Percentiles rank a stretch among this genome's conserved stretches.
These are phyloP conservation scores for Nestor notabilis DNA, from an alignment of 2,113 vertebrate genomes.

Conservation along the genomic window DNA sequence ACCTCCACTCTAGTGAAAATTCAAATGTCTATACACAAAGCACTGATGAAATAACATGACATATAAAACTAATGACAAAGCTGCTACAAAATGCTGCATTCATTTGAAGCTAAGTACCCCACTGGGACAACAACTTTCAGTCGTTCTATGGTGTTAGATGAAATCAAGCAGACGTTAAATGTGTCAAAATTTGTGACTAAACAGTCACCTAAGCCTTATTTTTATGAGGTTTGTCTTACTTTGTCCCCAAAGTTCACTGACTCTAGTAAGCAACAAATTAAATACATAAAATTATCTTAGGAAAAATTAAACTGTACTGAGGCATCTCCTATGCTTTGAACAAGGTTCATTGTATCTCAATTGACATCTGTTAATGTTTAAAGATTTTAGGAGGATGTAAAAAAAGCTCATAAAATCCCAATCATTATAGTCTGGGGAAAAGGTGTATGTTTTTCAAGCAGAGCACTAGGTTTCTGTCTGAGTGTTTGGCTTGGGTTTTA, in stretches of 20 bases:
- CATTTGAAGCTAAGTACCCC: not conserved
- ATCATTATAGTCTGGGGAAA: not conserved
- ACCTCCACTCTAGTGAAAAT: not conserved
- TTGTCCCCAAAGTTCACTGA: not conserved
- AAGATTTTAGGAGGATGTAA: not conserved
- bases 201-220: not conserved
- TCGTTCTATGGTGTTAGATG: not conserved
- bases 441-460: conserved; percentile 22
- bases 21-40: not conserved
- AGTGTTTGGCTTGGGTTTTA: not conserved
- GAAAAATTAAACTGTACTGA: not conserved
- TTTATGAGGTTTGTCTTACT: not conserved
- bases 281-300: not conserved
- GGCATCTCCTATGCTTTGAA: not conserved
- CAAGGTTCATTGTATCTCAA: not conserved
- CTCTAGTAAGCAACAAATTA: not conserved
- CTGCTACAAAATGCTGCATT: not conserved
- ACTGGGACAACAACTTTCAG: not conserved
- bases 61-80: not conserved
- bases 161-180: not conserved
- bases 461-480: not conserved
- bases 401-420: conserved; percentile 18
- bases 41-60: not conserved
- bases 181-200: not conserved
- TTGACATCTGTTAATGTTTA: not conserved